These are phyloP conservation scores for Lamprologus ornatipinnis DNA, from an alignment of 2,113 vertebrate species.

Conservation along the genomic window DNA sequence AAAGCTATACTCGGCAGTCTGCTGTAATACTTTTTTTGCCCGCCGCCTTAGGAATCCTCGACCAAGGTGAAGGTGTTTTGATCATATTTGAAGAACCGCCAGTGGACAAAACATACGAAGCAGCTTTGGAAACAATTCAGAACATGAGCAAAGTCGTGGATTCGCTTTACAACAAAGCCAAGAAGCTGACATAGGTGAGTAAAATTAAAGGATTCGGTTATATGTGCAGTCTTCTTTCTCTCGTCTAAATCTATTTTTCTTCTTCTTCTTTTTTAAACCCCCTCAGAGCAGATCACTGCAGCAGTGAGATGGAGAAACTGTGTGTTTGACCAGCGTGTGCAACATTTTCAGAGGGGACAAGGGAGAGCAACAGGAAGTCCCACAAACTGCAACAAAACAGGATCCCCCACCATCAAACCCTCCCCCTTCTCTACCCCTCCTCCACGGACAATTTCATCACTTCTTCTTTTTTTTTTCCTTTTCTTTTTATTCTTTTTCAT, in stretches of 20 bases:
- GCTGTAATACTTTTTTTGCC: background rate
- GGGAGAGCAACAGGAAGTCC: conserved; percentile 45
- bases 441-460: conserved; percentile 78
- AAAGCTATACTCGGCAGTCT: background rate
- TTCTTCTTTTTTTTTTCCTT: conserved; percentile 28
- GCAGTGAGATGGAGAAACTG: conserved; percentile 82
- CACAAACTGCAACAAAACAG: conserved; percentile 81
- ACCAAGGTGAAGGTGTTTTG: conserved; percentile 96
- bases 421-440: conserved; percentile 65
- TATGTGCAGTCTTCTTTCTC: background rate
- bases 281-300: conserved; percentile 75
- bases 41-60: conserved; percentile 83
- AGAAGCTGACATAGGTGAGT: conserved; percentile 99
- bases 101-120: conserved; percentile 97
- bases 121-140: conserved; percentile 98
- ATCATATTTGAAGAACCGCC: conserved; percentile 98
- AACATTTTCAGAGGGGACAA: conserved; percentile 76
- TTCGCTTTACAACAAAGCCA: conserved; percentile 99
- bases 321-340: conserved; percentile 91
- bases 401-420: conserved; percentile 81
- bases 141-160: conserved; percentile 99
- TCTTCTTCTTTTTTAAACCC: background rate
- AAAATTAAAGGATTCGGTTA: accelerated
- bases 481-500: conserved; percentile 15
- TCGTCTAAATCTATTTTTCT: background rate